phyloP scores from a whole-genome alignment of 1,140 invertebrate species.

The Akabosia matsudoensis region DNA sequence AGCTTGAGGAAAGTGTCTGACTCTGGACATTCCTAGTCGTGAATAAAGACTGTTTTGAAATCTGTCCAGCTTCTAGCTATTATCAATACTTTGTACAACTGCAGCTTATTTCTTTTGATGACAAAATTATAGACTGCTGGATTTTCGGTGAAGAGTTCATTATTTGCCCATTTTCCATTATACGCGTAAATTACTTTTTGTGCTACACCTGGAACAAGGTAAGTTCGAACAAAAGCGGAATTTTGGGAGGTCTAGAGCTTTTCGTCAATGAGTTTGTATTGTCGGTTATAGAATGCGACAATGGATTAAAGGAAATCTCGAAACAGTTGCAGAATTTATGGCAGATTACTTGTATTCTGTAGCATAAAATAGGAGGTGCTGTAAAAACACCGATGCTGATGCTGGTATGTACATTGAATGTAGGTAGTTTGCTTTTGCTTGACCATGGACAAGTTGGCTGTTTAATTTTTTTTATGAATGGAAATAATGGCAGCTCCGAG shows the following conservation, averaged over 20 bases:
- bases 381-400: too few species aligned
- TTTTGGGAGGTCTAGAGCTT: conserved; percentile 7
- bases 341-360: not conserved
- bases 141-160: not conserved
- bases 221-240: not conserved
- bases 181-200: not conserved
- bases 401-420: not conserved
- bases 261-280: not conserved
- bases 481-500: not conserved
- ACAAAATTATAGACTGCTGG: not conserved
- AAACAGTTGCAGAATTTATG: not conserved
- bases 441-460: not conserved
- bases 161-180: conserved; percentile 9
- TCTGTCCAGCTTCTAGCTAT: too few species aligned
- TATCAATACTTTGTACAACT: not conserved
- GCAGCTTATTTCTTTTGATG: not conserved
- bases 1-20: not conserved
- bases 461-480: not conserved
- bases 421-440: not conserved
- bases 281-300: not conserved
- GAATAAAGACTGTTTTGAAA: not conserved
- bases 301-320: not conserved
- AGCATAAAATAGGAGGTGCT: too few species aligned
- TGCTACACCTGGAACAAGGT: not conserved
- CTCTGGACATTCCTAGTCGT: not conserved